phyloP scores from a whole-genome alignment of 2,888 invertebrate species.

The Lamellibrachia columna region DNA sequence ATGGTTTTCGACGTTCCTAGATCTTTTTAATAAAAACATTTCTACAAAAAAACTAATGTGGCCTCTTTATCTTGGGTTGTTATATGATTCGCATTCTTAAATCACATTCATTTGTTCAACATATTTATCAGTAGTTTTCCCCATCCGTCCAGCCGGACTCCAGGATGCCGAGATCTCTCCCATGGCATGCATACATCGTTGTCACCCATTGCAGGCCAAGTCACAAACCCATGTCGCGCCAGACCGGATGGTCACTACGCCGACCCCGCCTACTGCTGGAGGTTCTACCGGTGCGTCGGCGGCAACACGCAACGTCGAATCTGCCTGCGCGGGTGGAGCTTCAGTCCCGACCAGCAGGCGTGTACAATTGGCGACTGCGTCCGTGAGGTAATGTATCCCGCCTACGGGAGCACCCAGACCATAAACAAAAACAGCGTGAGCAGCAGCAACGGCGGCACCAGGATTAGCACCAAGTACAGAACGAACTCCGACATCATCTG shows the following conservation, averaged over 20 bases:
- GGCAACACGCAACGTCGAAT: neutral
- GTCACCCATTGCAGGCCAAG: neutral
- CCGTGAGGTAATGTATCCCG: neutral
- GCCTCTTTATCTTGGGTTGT: neutral
- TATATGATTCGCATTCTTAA: neutral
- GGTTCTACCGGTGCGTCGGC: neutral
- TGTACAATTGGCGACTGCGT: neutral
- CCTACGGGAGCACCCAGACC: neutral
- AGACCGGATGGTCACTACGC: neutral
- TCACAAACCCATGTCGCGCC: neutral
- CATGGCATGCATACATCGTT: neutral
- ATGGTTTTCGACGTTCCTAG: neutral
- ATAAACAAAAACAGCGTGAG: neutral
- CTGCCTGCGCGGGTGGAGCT: neutral
- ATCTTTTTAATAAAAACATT: neutral
- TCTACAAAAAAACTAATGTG: neutral
- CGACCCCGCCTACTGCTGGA: neutral
- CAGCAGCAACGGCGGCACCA: neutral
- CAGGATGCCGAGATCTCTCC: neutral
- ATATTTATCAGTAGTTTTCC: neutral
- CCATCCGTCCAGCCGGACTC: neutral
- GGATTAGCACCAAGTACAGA: conserved; percentile 1
- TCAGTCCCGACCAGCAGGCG: neutral
- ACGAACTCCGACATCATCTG: neutral
- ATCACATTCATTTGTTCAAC: neutral